These are phyloP conservation scores for Dryoscopus gambensis DNA, from an alignment of 2,113 vertebrate genomes.

Conservation along the genomic window DNA sequence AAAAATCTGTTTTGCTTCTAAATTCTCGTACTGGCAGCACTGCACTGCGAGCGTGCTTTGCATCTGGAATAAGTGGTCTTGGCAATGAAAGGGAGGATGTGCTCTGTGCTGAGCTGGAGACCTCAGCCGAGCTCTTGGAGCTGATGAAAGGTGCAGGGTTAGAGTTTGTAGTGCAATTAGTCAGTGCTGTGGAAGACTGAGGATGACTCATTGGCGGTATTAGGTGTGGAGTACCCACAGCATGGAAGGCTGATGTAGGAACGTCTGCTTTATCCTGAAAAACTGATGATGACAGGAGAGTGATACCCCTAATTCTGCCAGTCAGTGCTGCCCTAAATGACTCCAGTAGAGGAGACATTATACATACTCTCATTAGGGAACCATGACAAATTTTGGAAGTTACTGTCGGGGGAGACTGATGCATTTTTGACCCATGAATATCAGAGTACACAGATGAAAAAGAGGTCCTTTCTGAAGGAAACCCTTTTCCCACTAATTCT, in stretches of 20 bases:
- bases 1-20: neutral
- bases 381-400: neutral
- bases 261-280: neutral
- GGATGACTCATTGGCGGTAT: neutral
- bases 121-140: neutral
- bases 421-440: neutral
- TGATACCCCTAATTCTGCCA: neutral
- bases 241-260: neutral
- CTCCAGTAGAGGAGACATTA: neutral
- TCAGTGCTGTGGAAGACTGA: neutral
- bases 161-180: neutral
- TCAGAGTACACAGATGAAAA: neutral
- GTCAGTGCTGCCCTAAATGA: neutral
- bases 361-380: neutral
- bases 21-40: neutral
- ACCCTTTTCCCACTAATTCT: neutral
- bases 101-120: neutral
- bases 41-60: neutral
- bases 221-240: neutral
- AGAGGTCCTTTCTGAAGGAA: neutral
- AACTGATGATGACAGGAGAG: neutral
- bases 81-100: neutral
- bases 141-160: neutral
- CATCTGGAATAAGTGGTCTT: neutral
- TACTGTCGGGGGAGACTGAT: neutral